A percentile compares a stretch with the other conserved stretches of the same genome.
Evolutionary conservation across 2,888 invertebrate species (phyloP).

Genomic region (Eutolmus rufibarbis): DNA sequence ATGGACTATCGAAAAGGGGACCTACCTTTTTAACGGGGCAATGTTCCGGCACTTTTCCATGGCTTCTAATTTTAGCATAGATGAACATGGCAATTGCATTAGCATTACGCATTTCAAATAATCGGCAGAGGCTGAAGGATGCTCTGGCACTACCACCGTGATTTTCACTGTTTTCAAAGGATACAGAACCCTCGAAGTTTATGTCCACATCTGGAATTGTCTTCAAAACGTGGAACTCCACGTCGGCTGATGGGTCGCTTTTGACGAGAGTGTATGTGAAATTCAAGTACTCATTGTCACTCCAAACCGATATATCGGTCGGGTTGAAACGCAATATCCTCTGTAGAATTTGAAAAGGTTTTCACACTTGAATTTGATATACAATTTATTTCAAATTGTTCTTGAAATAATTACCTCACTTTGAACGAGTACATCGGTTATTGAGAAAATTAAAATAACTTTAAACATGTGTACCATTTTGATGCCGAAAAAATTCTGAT

Average conservation of each 20-base stretch:
- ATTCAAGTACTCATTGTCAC: conserved; percentile 3
- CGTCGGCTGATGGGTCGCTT: neutral
- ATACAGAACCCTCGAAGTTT: neutral
- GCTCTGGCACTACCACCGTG: neutral
- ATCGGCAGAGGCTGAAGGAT: neutral
- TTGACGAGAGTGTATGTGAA: neutral
- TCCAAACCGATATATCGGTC: neutral
- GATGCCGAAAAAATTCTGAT: neutral
- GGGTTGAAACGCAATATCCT: neutral
- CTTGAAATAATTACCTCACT: neutral
- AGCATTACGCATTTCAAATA: neutral
- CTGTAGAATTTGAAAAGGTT: neutral
- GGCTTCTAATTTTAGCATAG: neutral
- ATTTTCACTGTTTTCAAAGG: neutral
- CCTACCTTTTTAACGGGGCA: neutral
- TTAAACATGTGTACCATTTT: neutral
- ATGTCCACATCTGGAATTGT: neutral
- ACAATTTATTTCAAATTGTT: neutral
- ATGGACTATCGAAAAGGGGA: neutral
- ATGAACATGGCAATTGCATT: conserved; percentile 6
- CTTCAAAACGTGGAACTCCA: neutral
- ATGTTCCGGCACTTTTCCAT: neutral
- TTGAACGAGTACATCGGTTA: neutral
- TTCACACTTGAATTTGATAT: neutral
- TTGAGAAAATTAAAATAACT: neutral